Evolutionary conservation across 2,113 vertebrate species (phyloP), one percentile per base, ranked within the genome.

Genomic region (Pseudolaguvia tuberculata): DNA sequence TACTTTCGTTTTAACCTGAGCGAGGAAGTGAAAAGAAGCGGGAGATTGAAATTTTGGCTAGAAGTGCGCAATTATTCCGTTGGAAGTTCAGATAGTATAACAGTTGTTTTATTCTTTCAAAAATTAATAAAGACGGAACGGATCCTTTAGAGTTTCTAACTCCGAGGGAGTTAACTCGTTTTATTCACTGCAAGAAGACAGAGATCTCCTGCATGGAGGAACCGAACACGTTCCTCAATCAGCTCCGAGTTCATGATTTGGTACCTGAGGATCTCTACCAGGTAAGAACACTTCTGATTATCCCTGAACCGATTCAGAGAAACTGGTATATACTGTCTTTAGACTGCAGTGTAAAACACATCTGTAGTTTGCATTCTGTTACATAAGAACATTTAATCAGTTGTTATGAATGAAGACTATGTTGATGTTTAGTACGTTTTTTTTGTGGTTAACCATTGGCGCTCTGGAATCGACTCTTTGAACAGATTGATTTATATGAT

Each of bases 221-320:
- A 1, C 90, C 90, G 17, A 10, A 48, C 2, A 83, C 6, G 0
- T 85, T 91, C 1, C 78, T 91, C 27, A 72, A 17, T 8, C 85
- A 88, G 77, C 85, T 91, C 23, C 53, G 75, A 21, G 89, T 90
- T 20, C 15, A 88, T 74, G 18, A 84, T 68, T 79, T 91, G 56
- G 58, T 91, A 11, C 66, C 79, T 0, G 87, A 88, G 7, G 69
- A 88, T 1, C 23, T 8, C 0, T 88, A 83, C 73, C 1, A 84
- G 85, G 90, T 86, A 58, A 79, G 73, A 8, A 0, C 3, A 9
- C 11, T 45, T 63, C 4, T 23, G 21, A 11, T 12, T 20, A 4
- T 31, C 2, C 31, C 29, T 6, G 31, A 35, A 35, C 31, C 3
- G 31, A 3, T 3, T 6, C 31, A 4, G 31, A 2, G 31, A 61